Evolutionary conservation across 2,888 invertebrate genomes (phyloP).

Genomic region (Pegoplata infirma): DNA sequence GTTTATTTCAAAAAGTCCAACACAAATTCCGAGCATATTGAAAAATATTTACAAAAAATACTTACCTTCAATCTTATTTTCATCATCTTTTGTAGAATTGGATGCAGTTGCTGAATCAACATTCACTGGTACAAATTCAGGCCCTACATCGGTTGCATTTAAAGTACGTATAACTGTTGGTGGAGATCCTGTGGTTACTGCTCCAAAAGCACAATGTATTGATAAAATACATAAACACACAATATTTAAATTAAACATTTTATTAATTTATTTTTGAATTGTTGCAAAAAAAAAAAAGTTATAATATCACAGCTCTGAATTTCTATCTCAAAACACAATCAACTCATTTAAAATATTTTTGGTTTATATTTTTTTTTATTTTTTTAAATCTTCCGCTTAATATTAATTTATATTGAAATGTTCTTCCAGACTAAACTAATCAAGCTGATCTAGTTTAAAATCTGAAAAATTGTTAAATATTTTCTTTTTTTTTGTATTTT

Average conservation of each 20-base stretch:
- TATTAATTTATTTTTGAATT: slow-evolving; percentile 17
- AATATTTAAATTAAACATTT: slow-evolving; percentile 58
- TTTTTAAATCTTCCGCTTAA: slow-evolving; percentile 1
- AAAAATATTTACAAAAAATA: no score
- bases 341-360: background rate
- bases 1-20: no score
- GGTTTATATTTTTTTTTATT: background rate
- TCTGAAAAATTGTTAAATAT: background rate
- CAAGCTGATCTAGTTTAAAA: slow-evolving; percentile 30
- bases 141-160: slow-evolving; percentile 69
- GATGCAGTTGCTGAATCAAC: slow-evolving; percentile 38
- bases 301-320: slow-evolving; percentile 33
- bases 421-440: slow-evolving; percentile 25
- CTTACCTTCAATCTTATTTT: slow-evolving; percentile 33
- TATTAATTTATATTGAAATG: slow-evolving; percentile 2
- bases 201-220: slow-evolving; percentile 45
- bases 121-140: slow-evolving; percentile 63
- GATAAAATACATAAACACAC: slow-evolving; percentile 32
- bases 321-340: slow-evolving; percentile 7
- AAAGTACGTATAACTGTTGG: slow-evolving; percentile 69
- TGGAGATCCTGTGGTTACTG: slow-evolving; percentile 63
- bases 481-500: background rate
- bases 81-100: background rate
- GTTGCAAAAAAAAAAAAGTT: no score
- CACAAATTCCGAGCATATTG: no score